Conservation (phyloP, 1,140 invertebrate genomes). For the Wasmannia auropunctata region DNA sequence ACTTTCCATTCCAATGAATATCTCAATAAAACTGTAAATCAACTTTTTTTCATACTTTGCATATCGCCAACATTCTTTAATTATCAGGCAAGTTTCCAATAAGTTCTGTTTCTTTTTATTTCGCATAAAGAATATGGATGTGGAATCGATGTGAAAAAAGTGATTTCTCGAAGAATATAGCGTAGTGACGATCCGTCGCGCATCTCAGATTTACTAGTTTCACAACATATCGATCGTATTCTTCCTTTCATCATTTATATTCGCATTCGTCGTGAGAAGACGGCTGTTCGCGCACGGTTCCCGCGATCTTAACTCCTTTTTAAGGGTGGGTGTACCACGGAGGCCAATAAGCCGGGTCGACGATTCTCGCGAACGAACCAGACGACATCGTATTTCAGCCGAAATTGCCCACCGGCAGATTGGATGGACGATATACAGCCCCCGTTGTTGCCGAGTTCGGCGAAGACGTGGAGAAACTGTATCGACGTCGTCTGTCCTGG, state of each 20-base stretch:
- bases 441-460: constrained; percentile 72
- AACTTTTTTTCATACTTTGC: background rate
- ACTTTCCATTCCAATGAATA: background rate
- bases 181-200: background rate
- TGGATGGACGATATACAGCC: constrained; percentile 85
- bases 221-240: background rate
- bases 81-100: background rate
- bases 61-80: background rate
- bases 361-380: constrained; percentile 80
- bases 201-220: background rate
- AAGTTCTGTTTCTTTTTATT: background rate
- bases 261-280: background rate
- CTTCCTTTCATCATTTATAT: background rate
- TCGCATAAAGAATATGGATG: background rate
- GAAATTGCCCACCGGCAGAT: constrained; percentile 85
- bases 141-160: background rate
- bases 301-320: constrained; percentile 81
- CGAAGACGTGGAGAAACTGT: constrained; percentile 72
- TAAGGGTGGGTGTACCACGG: constrained; percentile 71
- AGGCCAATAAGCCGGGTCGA: constrained; percentile 76
- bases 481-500: constrained; percentile 65
- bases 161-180: background rate
- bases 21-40: background rate
- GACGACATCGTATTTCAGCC: constrained; percentile 85
- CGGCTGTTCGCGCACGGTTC: constrained; percentile 50